Evolutionary conservation across 2,113 vertebrate species (phyloP), one percentile per base, ranked within the genome.

Genomic region (Xyrauchen texanus): DNA sequence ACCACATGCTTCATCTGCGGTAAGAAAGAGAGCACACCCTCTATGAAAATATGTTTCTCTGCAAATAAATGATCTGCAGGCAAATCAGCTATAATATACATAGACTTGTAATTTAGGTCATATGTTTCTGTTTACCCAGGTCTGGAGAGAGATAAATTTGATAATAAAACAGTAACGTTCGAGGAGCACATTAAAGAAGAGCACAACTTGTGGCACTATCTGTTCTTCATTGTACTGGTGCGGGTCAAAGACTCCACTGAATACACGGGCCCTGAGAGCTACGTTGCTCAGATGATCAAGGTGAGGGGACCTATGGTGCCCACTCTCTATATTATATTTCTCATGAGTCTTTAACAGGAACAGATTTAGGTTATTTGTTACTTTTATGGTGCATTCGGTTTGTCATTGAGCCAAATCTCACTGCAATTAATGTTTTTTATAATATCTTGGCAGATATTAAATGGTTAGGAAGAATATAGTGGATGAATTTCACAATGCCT

Each of bases 131-230:
- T 67, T 60, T 53, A 65, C 73, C 2, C 77, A 99, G 98, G 98
- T 75, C 85, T 99, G 87, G 98, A 99, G 87, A 92, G 98, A 68
- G 98, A 99, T 85, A 99, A 99, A 88, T 99, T 99, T 81, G 98
- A 99, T 91, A 99, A 99, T 87, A 99, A 99, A 93, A 99, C 98
- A 0, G 98, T 99, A 84, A 98, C 98, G 0, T 99, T 98, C 83
- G 98, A 99, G 76, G 98, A 95, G 84, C 98, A 99, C 90, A 97
- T 99, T 77, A 97, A 98, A 86, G 97, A 98, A 34, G 98, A 99
- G 65, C 97, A 99, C 92, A 99, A 98, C 85, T 98, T 99, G 95
- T 99, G 97, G 98, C 97, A 99, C 77, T 99, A 99, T 44, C 90
- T 99, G 82, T 99, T 93, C 85, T 99, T 99, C 63, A 97, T 99